phyloP scores from a whole-genome alignment of 2,113 vertebrate species.

The Mohoua ochrocephala region DNA sequence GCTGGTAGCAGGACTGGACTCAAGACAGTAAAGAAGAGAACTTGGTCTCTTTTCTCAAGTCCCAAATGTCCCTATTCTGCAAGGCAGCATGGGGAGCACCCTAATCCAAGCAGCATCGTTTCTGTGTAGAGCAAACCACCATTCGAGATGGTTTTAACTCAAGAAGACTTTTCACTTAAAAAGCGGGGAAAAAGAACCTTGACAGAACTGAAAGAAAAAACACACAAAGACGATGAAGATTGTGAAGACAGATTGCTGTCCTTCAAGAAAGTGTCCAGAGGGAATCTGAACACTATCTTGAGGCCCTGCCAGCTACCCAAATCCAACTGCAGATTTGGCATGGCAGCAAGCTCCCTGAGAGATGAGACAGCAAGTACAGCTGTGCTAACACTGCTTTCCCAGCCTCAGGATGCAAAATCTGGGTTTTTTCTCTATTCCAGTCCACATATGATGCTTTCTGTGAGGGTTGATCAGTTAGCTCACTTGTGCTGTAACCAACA shows the following conservation, averaged over 20 bases:
- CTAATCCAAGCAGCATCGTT: background rate
- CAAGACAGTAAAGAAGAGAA: background rate
- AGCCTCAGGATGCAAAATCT: background rate
- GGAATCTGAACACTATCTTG: background rate
- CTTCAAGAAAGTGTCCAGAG: background rate
- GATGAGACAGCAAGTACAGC: background rate
- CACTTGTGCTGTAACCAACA: background rate
- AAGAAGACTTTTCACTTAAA: background rate
- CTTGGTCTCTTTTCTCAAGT: background rate
- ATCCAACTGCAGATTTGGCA: background rate
- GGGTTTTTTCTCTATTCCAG: background rate
- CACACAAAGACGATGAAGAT: background rate
- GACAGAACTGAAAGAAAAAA: background rate
- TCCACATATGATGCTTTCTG: background rate
- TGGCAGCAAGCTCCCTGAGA: background rate
- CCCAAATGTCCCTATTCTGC: background rate
- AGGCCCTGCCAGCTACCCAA: background rate
- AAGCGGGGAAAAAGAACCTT: background rate
- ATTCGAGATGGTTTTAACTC: fast-evolving
- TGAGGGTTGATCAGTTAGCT: background rate
- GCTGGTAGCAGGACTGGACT: background rate
- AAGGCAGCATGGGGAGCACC: fast-evolving
- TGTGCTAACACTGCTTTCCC: background rate
- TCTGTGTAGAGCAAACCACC: background rate
- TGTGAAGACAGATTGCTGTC: background rate